Base-by-base conservation (phyloP, 2,888 invertebrate species). In the Colletes collaris region DNA sequence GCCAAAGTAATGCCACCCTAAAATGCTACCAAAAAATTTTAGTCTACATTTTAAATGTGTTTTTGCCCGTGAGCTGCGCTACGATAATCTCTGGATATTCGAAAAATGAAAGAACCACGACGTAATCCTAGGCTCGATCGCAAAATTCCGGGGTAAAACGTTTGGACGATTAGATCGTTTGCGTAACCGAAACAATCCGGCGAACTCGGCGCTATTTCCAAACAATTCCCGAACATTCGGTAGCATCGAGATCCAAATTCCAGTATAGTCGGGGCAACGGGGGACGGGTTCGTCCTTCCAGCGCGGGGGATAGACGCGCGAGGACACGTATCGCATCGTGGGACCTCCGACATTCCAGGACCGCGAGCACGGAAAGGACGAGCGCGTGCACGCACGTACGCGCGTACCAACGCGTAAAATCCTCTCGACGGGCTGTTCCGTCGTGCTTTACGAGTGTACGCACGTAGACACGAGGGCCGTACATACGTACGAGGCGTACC, bases 341-440 rank as follows among this genome's bases (percentile, higher is more conserved):
- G 69, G 81, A 84, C 53, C 59, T 19, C 19, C 83, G 72, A 70
- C 85, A 85, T 85, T 85, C 85, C 85, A 64, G 68, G 60, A 63
- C 40, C 71, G 59, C 56, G 69, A 69, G 19, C 55, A 35, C n/a
- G 50, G 49, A 44, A 37, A 16, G 53, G 13, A 10, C 8, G 60
- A 40, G 58, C 73, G 72, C 74, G 63, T 67, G 76, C 58, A 77
- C 81, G 80, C 74, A 75, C 70, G 85, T 75, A 76, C 82, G 55
- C 67, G 62, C 75, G 82, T 82, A 70, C 72, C 76, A 55, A 79
- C 84, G 79, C 85, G 83, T 81, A 81, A 86, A 85, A 83, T 81
- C 76, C 83, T 76, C 76, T 73, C 59, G 65, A 10, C 59, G 64
- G 53, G 53, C 73, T 59, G 77, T 74, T 70, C 60, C 77, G 13